These are phyloP conservation scores for Australoheros facetus DNA, from an alignment of 2,797 vertebrate species.

Conservation along the genomic window DNA sequence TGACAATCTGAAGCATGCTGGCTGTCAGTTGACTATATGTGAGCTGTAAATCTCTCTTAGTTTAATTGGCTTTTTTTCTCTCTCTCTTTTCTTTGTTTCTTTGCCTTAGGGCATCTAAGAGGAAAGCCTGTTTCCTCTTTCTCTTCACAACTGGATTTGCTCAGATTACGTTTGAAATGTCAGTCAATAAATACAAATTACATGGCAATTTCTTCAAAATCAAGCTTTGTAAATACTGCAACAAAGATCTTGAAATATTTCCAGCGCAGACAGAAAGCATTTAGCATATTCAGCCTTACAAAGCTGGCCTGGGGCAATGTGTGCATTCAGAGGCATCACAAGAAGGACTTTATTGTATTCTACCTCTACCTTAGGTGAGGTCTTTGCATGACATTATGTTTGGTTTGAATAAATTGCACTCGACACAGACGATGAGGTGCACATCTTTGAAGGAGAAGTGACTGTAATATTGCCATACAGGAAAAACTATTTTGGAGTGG, in stretches of 20 bases:
- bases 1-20: background rate
- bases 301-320: too few species aligned
- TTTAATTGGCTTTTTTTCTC: conserved; percentile 1
- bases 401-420: background rate
- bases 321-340: background rate
- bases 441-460: background rate
- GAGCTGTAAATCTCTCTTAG: background rate
- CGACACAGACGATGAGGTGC: background rate
- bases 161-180: background rate
- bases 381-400: background rate
- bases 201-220: background rate
- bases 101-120: background rate
- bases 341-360: background rate
- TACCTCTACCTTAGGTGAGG: background rate
- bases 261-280: background rate
- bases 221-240: accelerated
- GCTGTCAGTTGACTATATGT: background rate
- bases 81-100: background rate
- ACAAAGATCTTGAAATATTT: background rate
- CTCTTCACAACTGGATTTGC: background rate
- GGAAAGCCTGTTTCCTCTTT: background rate
- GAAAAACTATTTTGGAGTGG: too few species aligned
- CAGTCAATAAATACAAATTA: background rate
- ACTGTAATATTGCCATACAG: background rate
- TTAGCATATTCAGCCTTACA: background rate